Base-by-base conservation (phyloP, 2,797 vertebrate species). In the Eurystomus glaucurus region DNA sequence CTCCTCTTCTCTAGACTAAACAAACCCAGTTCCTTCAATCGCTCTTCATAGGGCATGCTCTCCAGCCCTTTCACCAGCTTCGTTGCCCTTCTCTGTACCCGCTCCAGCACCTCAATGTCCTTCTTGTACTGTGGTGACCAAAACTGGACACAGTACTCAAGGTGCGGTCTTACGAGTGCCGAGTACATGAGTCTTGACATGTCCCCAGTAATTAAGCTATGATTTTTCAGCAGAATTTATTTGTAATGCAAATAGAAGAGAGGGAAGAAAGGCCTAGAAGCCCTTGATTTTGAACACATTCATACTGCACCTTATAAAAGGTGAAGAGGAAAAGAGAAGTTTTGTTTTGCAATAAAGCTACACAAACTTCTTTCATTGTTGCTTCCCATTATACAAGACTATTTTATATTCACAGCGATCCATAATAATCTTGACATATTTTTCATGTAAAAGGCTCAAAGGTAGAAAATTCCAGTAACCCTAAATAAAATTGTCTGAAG, bases 321-420 rank as follows among this genome's bases (percentile, higher is more conserved):
- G 11, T 12, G 0, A 13, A 6, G 20, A 61, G 1, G 2, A 74
- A 25, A 19, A 86, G 4, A 37, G 3, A 61, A 10, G 10, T 76
- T 88, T 46, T 33, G 23, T 41, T 90, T 81, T 23, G 41, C 39
- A 74, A 74, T 48, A 55, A 62, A 60, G 13, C 20, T 7, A 12
- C 31, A 54, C 1, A 31, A 55, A 41, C 25, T 37, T 76, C n/a
- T 69, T 58, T 57, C 45, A 41, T 28, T 20, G 48, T 12, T 78
- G 26, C n/a, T 39, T 88, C 43, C 45, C 62, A 39, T n/a, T 31
- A 43, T 6, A 46, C 5, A 70, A 23, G 14, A 51, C 77, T 85
- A 55, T 4, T 66, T 57, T 15, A 76, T 14, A 57, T 57, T 79
- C 48, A 52, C 25, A 45, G 6, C 16, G 69, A 61, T 28, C 50